phyloP scores from a whole-genome alignment of 2,888 invertebrate genomes.

The Acanthosepion lycidas region DNA sequence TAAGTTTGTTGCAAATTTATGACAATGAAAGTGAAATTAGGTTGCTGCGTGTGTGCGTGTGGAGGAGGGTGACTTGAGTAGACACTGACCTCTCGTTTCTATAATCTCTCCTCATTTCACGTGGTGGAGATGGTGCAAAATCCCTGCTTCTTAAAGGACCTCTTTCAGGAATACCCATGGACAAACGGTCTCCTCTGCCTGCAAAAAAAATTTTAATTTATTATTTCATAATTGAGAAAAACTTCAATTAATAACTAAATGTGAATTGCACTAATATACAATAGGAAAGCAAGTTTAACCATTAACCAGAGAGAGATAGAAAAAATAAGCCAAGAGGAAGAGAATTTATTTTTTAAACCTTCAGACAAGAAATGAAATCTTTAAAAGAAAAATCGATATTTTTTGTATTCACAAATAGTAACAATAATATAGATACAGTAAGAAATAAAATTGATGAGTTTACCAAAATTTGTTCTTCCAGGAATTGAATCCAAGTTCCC shows the following conservation, averaged over 20 bases:
- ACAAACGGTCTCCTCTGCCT: slow-evolving; percentile 42
- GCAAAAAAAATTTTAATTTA: neutral
- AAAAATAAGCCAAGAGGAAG: no score
- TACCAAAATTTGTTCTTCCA: slow-evolving; percentile 47
- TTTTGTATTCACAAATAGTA: no score
- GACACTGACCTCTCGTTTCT: neutral
- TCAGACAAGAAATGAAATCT: neutral
- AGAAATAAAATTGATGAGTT: neutral
- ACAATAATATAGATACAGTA: neutral
- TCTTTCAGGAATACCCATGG: slow-evolving; percentile 41
- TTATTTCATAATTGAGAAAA: neutral
- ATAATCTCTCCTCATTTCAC: slow-evolving; percentile 42
- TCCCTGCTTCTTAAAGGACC: slow-evolving; percentile 40
- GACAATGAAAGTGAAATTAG: no score
- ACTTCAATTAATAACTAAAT: no score
- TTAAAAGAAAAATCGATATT: no score
- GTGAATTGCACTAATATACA: no score
- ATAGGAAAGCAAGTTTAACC: no score
- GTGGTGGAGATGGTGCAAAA: slow-evolving; percentile 45
- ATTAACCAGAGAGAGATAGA: no score
- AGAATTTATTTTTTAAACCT: neutral
- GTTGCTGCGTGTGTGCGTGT: no score
- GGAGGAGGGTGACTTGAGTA: neutral
- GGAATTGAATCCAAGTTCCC: slow-evolving; percentile 36
- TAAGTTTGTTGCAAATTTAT: no score